phyloP scores from a whole-genome alignment of 64 coral and sea anemone species.

The Montipora cactus region DNA sequence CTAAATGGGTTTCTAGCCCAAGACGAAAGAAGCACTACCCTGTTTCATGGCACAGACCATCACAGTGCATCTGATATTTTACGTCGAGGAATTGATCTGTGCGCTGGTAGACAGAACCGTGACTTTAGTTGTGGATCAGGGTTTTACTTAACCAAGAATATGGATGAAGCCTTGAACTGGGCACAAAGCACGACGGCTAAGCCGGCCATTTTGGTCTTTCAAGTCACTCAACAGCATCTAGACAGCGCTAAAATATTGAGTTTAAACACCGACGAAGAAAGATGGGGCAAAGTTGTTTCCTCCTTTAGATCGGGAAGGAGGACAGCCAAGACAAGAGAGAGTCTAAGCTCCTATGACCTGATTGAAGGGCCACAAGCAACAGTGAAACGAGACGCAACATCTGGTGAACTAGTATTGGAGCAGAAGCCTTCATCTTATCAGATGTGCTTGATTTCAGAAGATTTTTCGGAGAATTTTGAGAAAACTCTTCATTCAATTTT shows the following conservation, averaged over 20 bases:
- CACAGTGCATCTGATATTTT: constrained; percentile 73
- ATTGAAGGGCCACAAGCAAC: constrained; percentile 65
- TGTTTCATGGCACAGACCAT: constrained; percentile 91
- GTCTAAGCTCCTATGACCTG: constrained; percentile 4
- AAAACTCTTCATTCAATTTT: constrained; percentile 39
- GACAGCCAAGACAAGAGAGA: constrained; percentile 14
- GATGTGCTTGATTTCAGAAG: constrained; percentile 59
- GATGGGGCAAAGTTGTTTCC: constrained; percentile 22
- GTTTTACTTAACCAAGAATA: constrained; percentile 74
- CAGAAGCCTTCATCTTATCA: constrained; percentile 42
- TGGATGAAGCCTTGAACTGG: constrained; percentile 41
- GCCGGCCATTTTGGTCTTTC: constrained; percentile 77
- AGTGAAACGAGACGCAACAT: background rate
- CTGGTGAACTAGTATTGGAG: background rate
- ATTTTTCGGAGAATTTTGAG: constrained; percentile 32
- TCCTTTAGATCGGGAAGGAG: constrained; percentile 26
- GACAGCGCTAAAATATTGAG: background rate
- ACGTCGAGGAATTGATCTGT: constrained; percentile 62
- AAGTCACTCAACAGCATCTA: background rate
- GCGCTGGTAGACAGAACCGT: constrained; percentile 39
- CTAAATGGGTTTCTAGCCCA: background rate
- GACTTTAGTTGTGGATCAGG: constrained; percentile 84
- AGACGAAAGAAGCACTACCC: background rate
- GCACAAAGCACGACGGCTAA: constrained; percentile 30
- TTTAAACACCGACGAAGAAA: background rate